Conservation (phyloP, 2,888 invertebrate species). For the Branchinecta sandiegonensis region DNA sequence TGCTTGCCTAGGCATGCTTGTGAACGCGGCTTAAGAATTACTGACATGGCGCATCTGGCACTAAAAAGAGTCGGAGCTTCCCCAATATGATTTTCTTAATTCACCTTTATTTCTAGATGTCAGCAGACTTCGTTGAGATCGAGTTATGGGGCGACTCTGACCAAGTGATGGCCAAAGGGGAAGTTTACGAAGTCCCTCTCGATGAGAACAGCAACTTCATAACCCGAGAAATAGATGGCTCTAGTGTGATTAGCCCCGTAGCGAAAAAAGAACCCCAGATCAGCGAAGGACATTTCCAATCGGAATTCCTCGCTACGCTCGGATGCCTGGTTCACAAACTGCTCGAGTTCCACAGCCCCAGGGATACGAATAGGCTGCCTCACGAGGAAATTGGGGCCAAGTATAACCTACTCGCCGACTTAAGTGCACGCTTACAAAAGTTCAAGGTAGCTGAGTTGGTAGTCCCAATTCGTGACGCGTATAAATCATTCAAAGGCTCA, state of each 20-base stretch:
- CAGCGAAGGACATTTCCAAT: not conserved
- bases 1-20: no score
- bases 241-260: not conserved
- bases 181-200: not conserved
- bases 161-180: not conserved
- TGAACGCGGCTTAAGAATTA: no score
- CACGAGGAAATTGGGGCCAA: not conserved
- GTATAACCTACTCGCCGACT: not conserved
- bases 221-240: not conserved
- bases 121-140: no score
- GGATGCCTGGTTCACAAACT: not conserved
- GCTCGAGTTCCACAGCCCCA: not conserved
- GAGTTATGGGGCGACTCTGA: no score
- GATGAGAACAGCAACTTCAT: not conserved
- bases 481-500: slow-evolving; percentile 7
- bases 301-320: not conserved
- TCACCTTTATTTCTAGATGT: no score
- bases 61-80: no score
- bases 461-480: not conserved
- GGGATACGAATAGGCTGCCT: not conserved
- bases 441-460: not conserved
- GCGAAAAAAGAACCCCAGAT: not conserved
- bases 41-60: no score
- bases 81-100: no score
- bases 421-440: not conserved